These are phyloP conservation scores for Aurelia aurita complex sp. Pacific DNA, from an alignment of 30 jellyfish, hydroid and myxozoan genomes.

Conservation along the genomic window DNA sequence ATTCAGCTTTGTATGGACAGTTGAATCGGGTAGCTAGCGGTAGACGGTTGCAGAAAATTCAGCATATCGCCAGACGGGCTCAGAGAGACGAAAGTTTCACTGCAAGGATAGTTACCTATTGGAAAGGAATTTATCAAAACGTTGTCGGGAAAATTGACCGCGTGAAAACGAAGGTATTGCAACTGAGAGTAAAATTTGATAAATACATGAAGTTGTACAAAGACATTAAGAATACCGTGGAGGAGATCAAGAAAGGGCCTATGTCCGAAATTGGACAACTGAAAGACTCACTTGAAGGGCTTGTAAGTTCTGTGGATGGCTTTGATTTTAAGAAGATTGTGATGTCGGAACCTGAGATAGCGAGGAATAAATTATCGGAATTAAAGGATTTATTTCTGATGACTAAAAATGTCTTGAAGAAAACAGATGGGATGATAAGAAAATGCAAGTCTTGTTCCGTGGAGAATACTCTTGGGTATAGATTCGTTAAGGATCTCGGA, in stretches of 20 bases:
- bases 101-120: background rate
- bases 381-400: conserved; percentile 46
- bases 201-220: conserved; percentile 59
- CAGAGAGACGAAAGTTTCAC: conserved; percentile 37
- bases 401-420: conserved; percentile 39
- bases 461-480: conserved; percentile 79
- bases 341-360: conserved; percentile 70
- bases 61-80: conserved; percentile 19
- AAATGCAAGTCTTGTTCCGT: conserved; percentile 74
- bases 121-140: conserved; percentile 34
- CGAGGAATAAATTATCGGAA: conserved; percentile 67
- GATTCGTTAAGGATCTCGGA: conserved; percentile 61
- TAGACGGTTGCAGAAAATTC: conserved; percentile 8
- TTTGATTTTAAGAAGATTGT: conserved; percentile 69
- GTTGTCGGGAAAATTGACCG: conserved; percentile 59
- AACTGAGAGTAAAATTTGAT: conserved; percentile 51
- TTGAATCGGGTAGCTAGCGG: background rate
- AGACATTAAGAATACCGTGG: conserved; percentile 66
- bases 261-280: conserved; percentile 82
- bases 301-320: conserved; percentile 43
- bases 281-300: conserved; percentile 75
- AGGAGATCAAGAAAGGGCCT: conserved; percentile 80
- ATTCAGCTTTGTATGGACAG: conserved; percentile 15
- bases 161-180: conserved; percentile 45
- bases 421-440: conserved; percentile 63